Percentiles rank a stretch among this genome's conserved stretches.
Evolutionary conservation across 2,888 invertebrate species (phyloP).

Genomic region (Tipula confusa): DNA sequence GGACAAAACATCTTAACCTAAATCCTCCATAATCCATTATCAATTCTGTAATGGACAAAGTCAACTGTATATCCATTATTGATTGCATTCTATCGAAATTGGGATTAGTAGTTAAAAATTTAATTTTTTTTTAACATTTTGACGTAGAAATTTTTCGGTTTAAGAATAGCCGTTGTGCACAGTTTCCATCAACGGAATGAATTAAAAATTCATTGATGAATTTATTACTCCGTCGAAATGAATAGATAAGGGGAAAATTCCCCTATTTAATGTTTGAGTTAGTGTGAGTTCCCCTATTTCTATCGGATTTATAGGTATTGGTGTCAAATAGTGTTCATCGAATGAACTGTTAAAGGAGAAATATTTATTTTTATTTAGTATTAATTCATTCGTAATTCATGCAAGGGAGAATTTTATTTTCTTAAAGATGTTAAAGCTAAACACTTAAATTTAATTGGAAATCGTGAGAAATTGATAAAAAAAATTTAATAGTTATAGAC

Average conservation of each 20-base stretch:
- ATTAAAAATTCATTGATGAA: neutral
- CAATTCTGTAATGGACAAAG: neutral
- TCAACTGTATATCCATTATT: neutral
- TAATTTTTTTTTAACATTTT: neutral
- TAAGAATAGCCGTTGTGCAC: too few relatives aligned
- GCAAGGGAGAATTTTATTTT: neutral
- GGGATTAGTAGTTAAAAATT: neutral
- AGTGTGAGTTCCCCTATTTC: neutral
- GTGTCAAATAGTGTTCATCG: neutral
- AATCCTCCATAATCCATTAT: slow-evolving; percentile 7
- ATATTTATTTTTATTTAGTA: neutral
- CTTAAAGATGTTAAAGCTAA: neutral
- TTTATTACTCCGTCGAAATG: neutral
- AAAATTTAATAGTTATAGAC: too few relatives aligned
- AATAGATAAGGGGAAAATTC: neutral
- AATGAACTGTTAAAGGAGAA: neutral
- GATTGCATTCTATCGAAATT: neutral
- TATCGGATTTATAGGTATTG: neutral
- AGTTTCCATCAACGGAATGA: neutral
- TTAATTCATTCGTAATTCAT: neutral
- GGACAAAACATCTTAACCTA: neutral
- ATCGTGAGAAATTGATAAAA: neutral
- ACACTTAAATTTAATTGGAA: neutral
- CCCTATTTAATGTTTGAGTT: neutral
- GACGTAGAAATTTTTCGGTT: neutral